phyloP scores from a whole-genome alignment of 2,113 vertebrate species.

The Tupaia tana region DNA sequence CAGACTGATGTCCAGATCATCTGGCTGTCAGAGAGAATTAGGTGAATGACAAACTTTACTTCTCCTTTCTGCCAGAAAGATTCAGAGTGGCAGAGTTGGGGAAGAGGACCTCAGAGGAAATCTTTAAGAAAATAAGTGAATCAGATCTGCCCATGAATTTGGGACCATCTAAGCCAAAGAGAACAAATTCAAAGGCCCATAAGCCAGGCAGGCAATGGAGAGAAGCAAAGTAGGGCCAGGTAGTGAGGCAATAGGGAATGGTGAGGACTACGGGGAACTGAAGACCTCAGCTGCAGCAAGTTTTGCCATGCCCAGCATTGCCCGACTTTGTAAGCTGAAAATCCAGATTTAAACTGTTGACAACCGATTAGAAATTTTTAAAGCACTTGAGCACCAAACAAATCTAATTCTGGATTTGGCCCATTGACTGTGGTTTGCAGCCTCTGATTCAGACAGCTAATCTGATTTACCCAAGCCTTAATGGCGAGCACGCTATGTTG shows the following conservation, averaged over 20 bases:
- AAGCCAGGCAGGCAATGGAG: neutral
- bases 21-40: slow-evolving; percentile 66
- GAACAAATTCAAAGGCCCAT: neutral
- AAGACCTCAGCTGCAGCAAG: neutral
- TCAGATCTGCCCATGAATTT: neutral
- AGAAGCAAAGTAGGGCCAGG: neutral
- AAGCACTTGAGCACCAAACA: slow-evolving; percentile 31
- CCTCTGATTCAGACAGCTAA: neutral
- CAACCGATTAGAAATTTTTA: slow-evolving; percentile 47
- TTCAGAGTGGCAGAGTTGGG: slow-evolving; percentile 11
- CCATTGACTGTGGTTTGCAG: neutral
- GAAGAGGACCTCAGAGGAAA: neutral
- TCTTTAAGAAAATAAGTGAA: neutral
- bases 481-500: neutral
- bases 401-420: slow-evolving; percentile 35
- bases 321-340: slow-evolving; percentile 9
- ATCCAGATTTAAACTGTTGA: slow-evolving; percentile 53
- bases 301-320: neutral
- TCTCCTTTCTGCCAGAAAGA: slow-evolving; percentile 56
- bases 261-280: neutral
- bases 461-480: neutral
- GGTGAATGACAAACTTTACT: slow-evolving; percentile 61
- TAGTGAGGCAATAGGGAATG: neutral
- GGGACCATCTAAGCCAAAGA: neutral
- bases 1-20: slow-evolving; percentile 49